Percentiles rank a stretch among this genome's conserved stretches.
These are phyloP conservation scores for Eurystomus glaucurus DNA, from an alignment of 2,797 vertebrate species.

Conservation along the genomic window DNA sequence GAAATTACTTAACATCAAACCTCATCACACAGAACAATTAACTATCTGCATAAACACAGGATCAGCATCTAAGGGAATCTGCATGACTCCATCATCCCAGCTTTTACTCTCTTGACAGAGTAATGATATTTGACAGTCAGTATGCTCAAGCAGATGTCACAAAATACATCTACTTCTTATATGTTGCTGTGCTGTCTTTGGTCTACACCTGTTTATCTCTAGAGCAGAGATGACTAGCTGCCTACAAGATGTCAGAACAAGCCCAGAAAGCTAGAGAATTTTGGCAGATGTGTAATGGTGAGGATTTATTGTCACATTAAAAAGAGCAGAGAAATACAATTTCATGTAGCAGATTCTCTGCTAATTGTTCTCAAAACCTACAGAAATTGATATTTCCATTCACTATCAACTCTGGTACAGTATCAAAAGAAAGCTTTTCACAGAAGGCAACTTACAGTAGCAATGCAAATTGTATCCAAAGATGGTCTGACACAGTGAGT, in stretches of 20 bases:
- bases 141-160: background rate
- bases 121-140: background rate
- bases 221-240: background rate
- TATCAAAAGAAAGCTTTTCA: background rate
- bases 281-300: background rate
- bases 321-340: background rate
- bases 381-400: background rate
- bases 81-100: background rate
- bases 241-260: background rate
- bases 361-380: background rate
- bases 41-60: background rate
- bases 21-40: background rate
- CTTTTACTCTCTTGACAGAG: background rate
- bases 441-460: background rate
- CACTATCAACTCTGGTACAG: background rate
- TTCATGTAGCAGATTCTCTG: background rate
- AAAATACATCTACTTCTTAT: background rate
- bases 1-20: background rate
- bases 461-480: background rate
- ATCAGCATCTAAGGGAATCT: background rate
- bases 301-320: background rate
- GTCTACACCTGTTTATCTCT: background rate
- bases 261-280: background rate
- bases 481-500: rapidly evolving
- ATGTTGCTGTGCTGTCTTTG: background rate